Base-by-base conservation (phyloP, 2,888 invertebrate species). In the Sturmia bella region DNA sequence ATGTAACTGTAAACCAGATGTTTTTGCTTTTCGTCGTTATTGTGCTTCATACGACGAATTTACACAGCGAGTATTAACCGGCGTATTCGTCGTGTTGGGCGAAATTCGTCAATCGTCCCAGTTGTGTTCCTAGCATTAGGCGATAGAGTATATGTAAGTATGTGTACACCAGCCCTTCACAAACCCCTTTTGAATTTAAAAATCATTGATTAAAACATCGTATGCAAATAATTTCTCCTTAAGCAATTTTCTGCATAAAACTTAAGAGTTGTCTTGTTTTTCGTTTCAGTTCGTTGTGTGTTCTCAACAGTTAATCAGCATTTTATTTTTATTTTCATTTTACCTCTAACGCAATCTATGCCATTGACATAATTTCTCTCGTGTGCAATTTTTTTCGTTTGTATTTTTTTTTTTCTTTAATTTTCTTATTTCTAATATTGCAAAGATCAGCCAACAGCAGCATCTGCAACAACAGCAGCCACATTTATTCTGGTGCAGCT, bases 311-410 rank as follows among this genome's bases (percentile, higher is more conserved):
- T 76, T 68, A 75, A 59, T 75, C 66, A 19, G 43, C 52, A 52
- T 68, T 76, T 73, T 61, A 19, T 59, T 59, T 63, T 59, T 45
- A 64, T 59, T 56, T 32, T 50, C 19, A 45, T 59, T 66, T 64
- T 70, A 70, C 13, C 69, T 79, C 64, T 79, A 82, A 70, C 66
- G 69, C 74, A 78, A 82, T 82, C 70, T 82, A 78, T 82, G 82
- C 74, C 82, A 82, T 75, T 82, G 82, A 78, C 82, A 82, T 82
- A 82, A 82, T 82, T 82, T 78, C 78, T 66, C 78, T 75, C 43
- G 50, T 73, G 50, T 52, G 50, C 56, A 68, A 32, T 32, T 32
- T 32, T 73, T 68, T n/a, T n/a, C n/a, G n/a, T n/a, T n/a, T n/a
- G n/a, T n/a, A n/a, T n/a, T n/a, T n/a, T 80, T 32, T 32, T 52